phyloP scores from a whole-genome alignment of 2,888 invertebrate genomes.

The Mechanitis messenoides region DNA sequence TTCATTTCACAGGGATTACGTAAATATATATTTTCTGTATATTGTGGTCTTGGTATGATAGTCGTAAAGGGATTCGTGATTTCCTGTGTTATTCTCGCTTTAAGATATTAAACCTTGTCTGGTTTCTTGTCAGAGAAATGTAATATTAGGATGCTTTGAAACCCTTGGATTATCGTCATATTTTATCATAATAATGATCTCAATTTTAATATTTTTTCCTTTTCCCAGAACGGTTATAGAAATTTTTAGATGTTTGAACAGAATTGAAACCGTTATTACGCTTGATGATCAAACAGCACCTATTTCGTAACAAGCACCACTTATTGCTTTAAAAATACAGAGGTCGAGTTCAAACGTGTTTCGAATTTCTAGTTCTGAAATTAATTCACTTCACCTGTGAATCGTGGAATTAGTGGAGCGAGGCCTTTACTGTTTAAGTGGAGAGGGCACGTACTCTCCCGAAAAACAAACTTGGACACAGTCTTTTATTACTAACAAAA shows the following conservation, averaged over 20 bases:
- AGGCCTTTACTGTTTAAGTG: slow-evolving; percentile 19
- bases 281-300: not conserved
- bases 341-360: slow-evolving; percentile 25
- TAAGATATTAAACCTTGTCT: not conserved
- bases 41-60: slow-evolving; percentile 6
- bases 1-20: slow-evolving; percentile 24
- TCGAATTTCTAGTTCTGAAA: slow-evolving; percentile 26
- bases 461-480: slow-evolving; percentile 9
- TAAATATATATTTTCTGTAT: slow-evolving; percentile 17
- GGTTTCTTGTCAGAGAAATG: not conserved
- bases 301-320: slow-evolving; percentile 22
- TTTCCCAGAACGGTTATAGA: too few relatives aligned
- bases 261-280: not conserved
- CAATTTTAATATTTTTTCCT: not conserved
- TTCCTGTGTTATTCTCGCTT: slow-evolving; percentile 1
- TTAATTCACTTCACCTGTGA: slow-evolving; percentile 26
- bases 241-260: not conserved
- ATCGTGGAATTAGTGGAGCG: slow-evolving; percentile 26
- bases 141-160: not conserved
- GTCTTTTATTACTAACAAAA: too few relatives aligned
- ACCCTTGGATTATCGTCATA: not conserved
- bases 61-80: slow-evolving; percentile 11
- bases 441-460: slow-evolving; percentile 12
- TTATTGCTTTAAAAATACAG: slow-evolving; percentile 27
- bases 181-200: not conserved